These are phyloP conservation scores for Troides aeacus DNA, from an alignment of 2,888 invertebrate species.

Conservation along the genomic window DNA sequence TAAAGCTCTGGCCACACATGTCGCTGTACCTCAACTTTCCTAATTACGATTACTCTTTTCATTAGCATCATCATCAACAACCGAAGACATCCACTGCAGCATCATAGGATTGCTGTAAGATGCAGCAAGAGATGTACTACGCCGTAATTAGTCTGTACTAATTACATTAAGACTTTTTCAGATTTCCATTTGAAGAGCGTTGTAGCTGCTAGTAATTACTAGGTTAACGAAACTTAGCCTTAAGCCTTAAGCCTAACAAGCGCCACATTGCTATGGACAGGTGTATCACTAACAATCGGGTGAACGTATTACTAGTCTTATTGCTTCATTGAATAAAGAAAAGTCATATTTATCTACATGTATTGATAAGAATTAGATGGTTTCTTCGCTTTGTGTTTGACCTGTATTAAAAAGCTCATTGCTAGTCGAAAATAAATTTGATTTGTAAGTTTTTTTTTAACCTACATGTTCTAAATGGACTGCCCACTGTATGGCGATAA, in stretches of 20 bases:
- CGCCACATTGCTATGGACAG: too few relatives aligned
- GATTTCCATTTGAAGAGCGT: too few relatives aligned
- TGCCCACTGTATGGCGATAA: constrained; percentile 13
- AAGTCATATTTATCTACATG: background rate
- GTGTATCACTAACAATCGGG: too few relatives aligned
- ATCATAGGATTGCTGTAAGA: background rate
- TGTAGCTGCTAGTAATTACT: too few relatives aligned
- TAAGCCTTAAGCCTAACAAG: too few relatives aligned
- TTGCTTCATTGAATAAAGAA: too few relatives aligned
- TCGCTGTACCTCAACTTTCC: background rate
- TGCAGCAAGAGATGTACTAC: too few relatives aligned
- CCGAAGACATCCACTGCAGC: background rate
- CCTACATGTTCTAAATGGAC: background rate
- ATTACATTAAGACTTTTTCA: too few relatives aligned
- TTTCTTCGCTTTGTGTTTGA: background rate
- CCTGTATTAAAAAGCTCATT: background rate
- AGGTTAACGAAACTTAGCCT: too few relatives aligned
- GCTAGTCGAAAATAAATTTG: background rate
- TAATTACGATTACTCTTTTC: background rate
- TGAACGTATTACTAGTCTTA: too few relatives aligned
- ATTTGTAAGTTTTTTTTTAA: background rate
- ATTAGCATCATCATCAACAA: background rate
- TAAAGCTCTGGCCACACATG: background rate
- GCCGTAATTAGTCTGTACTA: too few relatives aligned
- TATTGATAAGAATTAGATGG: background rate